Percentiles rank a stretch among this genome's conserved stretches.
phyloP scores from a whole-genome alignment of 2,113 vertebrate species.

The Melanocharis versteri region DNA sequence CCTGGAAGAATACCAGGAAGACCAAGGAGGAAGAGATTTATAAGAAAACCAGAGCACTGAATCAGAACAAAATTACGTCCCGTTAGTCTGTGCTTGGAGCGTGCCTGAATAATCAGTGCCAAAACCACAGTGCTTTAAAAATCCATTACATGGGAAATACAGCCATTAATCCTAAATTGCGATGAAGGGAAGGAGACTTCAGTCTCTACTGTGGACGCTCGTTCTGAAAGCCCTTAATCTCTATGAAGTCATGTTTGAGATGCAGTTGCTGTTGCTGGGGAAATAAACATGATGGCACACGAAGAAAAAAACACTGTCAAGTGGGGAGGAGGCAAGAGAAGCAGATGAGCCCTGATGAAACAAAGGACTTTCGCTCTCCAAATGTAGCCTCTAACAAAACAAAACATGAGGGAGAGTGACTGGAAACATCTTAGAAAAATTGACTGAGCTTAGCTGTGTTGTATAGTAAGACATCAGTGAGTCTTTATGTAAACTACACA shows the following conservation, averaged over 20 bases:
- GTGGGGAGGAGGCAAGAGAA: not conserved
- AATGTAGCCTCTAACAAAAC: not conserved
- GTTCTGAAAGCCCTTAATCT: not conserved
- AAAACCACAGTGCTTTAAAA: not conserved
- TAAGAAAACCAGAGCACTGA: not conserved
- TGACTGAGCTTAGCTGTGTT: not conserved
- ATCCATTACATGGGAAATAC: not conserved
- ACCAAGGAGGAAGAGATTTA: not conserved
- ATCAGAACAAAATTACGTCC: not conserved
- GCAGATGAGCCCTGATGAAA: not conserved
- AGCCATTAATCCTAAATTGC: not conserved
- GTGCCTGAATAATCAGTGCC: not conserved
- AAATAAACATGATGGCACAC: conserved; percentile 3
- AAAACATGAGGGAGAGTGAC: not conserved
- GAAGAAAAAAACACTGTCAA: not conserved
- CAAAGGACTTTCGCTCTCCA: not conserved
- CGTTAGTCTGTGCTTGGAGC: not conserved
- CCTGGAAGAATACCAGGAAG: not conserved
- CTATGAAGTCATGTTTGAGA: not conserved
- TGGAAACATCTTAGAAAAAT: conserved; percentile 44
- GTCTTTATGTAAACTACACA: conserved; percentile 34
- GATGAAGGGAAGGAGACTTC: not conserved
- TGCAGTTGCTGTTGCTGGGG: not conserved
- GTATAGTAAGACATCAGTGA: not conserved
- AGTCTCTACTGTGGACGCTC: not conserved